phyloP scores from a whole-genome alignment of 2,113 vertebrate species.

The Channa maculata region DNA sequence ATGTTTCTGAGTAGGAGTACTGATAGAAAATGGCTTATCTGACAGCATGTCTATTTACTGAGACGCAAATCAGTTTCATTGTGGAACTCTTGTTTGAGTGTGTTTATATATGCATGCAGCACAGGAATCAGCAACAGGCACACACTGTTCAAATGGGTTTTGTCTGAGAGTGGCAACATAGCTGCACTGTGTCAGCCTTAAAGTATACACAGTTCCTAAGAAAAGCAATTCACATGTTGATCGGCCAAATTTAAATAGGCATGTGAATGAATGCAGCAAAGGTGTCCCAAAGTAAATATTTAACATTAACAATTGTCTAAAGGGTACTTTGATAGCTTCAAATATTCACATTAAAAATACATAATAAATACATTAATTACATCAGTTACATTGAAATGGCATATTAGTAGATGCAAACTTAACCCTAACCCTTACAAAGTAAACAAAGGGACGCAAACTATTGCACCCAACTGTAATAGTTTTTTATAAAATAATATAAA shows the following conservation, averaged over 20 bases:
- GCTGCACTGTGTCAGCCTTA: neutral
- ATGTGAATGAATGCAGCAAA: too few relatives aligned
- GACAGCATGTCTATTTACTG: conserved; percentile 42
- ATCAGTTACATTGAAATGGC: too few relatives aligned
- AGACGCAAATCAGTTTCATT: conserved; percentile 27
- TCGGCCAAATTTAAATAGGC: neutral
- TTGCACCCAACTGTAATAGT: too few relatives aligned
- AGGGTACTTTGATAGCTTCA: too few relatives aligned
- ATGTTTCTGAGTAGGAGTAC: conserved; percentile 36
- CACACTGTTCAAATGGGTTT: neutral
- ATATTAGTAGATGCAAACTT: too few relatives aligned
- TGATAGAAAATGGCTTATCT: conserved; percentile 48
- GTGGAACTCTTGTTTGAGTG: conserved; percentile 23
- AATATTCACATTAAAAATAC: too few relatives aligned
- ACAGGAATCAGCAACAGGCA: neutral
- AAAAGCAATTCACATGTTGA: conserved; percentile 2
- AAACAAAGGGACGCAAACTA: too few relatives aligned
- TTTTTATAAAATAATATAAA: neutral
- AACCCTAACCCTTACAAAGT: too few relatives aligned
- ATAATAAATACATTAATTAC: too few relatives aligned
- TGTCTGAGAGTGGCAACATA: neutral
- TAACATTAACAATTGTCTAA: too few relatives aligned
- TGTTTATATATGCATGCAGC: neutral
- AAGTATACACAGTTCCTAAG: neutral
- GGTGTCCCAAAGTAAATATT: too few relatives aligned